Percentiles rank a stretch among this genome's conserved stretches.
These are phyloP conservation scores for Electrona antarctica DNA, from an alignment of 2,113 vertebrate species.

Conservation along the genomic window DNA sequence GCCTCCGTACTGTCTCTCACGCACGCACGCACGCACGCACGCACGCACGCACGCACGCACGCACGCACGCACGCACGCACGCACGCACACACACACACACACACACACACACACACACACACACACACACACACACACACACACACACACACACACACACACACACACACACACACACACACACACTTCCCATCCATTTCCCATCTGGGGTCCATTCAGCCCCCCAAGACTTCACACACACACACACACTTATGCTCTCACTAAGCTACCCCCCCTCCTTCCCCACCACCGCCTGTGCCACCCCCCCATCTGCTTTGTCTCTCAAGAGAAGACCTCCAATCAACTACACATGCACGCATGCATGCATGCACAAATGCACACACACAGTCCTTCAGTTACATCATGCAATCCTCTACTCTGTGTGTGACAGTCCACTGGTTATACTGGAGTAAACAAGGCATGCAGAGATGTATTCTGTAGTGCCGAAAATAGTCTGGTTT, in stretches of 20 bases:
- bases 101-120: conserved; percentile 14
- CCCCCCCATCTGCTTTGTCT: neutral
- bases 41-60: conserved; percentile 3
- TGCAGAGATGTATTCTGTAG: too few relatives aligned
- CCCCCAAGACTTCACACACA: neutral
- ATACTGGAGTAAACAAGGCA: too few relatives aligned
- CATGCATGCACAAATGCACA: neutral
- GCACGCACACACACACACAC: conserved; percentile 6
- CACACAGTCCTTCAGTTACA: neutral
- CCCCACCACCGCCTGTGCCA: too few relatives aligned
- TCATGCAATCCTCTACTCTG: too few relatives aligned
- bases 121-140: neutral
- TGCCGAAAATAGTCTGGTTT: too few relatives aligned
- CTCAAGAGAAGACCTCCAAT: neutral
- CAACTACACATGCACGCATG: neutral
- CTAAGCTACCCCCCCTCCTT: too few relatives aligned
- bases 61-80: neutral
- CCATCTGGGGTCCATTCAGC: neutral
- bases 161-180: neutral
- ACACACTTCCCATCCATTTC: neutral
- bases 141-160: neutral
- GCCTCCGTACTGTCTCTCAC: neutral
- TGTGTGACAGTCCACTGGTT: too few relatives aligned
- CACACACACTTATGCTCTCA: too few relatives aligned
- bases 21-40: neutral